Evolutionary conservation across 2,797 vertebrate species (phyloP), one percentile per base, ranked within the genome.

Genomic region (Epinephelus coioides): DNA sequence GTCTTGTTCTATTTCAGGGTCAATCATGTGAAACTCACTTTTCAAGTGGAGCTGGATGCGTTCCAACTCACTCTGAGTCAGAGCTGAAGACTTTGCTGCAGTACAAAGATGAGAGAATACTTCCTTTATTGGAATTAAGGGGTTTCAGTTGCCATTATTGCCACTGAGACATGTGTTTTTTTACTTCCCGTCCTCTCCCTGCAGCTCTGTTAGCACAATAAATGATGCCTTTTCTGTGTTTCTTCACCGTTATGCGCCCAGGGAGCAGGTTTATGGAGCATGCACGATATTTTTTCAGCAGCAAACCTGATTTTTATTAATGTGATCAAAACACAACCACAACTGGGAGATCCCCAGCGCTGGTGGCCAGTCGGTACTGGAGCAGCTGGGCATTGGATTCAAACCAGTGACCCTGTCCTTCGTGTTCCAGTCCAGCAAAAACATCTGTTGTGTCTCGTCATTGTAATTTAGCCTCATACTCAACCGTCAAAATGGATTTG

Each of bases 1-100:
- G 79, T 73, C 77, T 80, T 72, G 50, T 83, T 83, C 83, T 84
- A 78, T 88, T 88, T 82, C 70, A 75, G 76, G 85, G 62, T 79
- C 59, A 75, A 66, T 86, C 77, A 49, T 51, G 56, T 84, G 83
- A 78, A 73, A 72, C 69, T 69, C 47, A 18, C 57, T 86, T 73
- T 83, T 86, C 57, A 81, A 76, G 53, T 53, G 62, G 65, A 57
- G 44, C 73, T 86, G 84, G 76, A 80, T 9, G 2, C 6, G 0
- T 40, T 81, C 77, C 84, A 82, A 5, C 56, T 61, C 3, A 2
- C 62, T 54, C 15, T 56, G 73, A 81, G 66, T 75, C 81, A 78
- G 5, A 54, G 73, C 77, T 62, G 9, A 79, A 50, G 63, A 67
- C 67, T 53, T 46, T 53, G 56, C 12, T 69, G 57, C 47, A 46